Evolutionary conservation across 2,797 vertebrate genomes (phyloP).

Genomic region (Heliangelus exortis): DNA sequence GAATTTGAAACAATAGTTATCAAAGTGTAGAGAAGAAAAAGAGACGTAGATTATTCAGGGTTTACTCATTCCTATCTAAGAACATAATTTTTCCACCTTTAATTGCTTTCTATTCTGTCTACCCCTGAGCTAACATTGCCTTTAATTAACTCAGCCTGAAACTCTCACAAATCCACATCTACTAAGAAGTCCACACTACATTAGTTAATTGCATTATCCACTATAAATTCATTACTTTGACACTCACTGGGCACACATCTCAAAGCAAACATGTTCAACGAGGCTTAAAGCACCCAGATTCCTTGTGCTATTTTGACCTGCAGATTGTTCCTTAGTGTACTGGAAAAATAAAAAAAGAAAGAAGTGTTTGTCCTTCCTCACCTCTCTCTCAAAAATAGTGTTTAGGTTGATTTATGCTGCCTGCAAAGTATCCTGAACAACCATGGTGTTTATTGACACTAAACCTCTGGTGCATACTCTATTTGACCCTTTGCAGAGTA

Average conservation of each 20-base stretch:
- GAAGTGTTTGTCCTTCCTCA: background rate
- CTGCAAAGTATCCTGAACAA: background rate
- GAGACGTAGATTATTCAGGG: background rate
- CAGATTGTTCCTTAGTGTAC: background rate
- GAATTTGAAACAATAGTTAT: background rate
- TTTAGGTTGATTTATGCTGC: background rate
- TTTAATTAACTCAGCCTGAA: constrained; percentile 54
- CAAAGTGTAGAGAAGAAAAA: background rate
- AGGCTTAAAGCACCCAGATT: background rate
- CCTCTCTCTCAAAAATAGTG: background rate
- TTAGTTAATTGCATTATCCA: constrained; percentile 54
- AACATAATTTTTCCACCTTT: background rate
- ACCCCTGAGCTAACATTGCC: background rate
- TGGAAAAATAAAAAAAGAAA: background rate
- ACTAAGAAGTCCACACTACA: constrained; percentile 22
- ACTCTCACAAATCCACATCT: background rate
- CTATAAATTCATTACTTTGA: constrained; percentile 27
- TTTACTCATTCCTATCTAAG: background rate
- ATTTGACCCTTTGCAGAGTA: background rate
- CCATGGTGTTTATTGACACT: background rate
- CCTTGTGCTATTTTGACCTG: background rate
- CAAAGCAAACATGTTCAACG: background rate
- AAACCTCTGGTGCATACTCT: background rate
- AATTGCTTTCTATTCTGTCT: constrained; percentile 21
- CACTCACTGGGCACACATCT: background rate